These are phyloP conservation scores for Diachrysia chrysitis DNA, from an alignment of 2,888 invertebrate species.

Conservation along the genomic window DNA sequence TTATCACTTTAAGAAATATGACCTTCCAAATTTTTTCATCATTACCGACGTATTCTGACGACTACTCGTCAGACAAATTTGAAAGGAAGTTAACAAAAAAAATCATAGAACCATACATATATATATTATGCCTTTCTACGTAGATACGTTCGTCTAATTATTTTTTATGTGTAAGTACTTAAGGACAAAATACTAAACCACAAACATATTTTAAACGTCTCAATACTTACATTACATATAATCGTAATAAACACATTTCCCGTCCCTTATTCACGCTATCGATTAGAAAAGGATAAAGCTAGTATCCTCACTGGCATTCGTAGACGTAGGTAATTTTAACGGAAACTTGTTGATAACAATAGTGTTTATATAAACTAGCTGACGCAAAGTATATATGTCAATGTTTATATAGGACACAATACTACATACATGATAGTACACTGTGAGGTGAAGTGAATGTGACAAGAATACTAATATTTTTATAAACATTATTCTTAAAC, in stretches of 20 bases:
- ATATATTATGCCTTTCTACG: neutral
- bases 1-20: too few species aligned
- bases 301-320: slow-evolving; percentile 19
- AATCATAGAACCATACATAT: too few species aligned
- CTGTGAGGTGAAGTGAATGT: slow-evolving; percentile 35
- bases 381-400: slow-evolving; percentile 28
- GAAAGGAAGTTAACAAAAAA: too few species aligned
- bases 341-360: slow-evolving; percentile 53
- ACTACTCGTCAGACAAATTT: too few species aligned
- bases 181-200: neutral
- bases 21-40: too few species aligned
- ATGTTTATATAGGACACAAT: slow-evolving; percentile 40
- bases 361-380: slow-evolving; percentile 41
- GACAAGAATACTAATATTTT: slow-evolving; percentile 16
- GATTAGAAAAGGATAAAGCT: slow-evolving; percentile 31
- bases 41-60: too few species aligned
- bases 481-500: slow-evolving; percentile 3
- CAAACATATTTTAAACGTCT: neutral
- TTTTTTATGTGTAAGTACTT: neutral
- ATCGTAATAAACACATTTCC: neutral
- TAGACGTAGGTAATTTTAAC: slow-evolving; percentile 36
- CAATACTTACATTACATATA: neutral
- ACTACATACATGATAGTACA: slow-evolving; percentile 9
- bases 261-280: slow-evolving; percentile 7
- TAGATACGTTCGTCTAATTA: neutral